Evolutionary conservation across 2,888 invertebrate species (phyloP).

Genomic region (Neria commutata): DNA sequence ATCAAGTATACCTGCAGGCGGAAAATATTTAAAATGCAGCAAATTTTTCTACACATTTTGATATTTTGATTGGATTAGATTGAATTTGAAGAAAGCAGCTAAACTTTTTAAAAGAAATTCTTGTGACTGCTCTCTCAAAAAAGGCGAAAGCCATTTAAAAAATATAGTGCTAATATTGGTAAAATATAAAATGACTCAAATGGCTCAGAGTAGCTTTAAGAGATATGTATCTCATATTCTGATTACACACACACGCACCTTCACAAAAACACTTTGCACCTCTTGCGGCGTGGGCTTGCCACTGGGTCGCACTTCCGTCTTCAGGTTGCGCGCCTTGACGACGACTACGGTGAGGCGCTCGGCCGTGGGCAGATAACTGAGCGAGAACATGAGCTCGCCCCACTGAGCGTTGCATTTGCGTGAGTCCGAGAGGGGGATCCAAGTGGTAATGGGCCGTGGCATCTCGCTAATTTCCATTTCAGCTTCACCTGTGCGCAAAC

Average conservation of each 20-base stretch:
- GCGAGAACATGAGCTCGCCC: slow-evolving; percentile 81
- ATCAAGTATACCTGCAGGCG: slow-evolving; percentile 72
- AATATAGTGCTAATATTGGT: no score
- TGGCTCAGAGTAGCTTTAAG: no score
- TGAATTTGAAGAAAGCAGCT: no score
- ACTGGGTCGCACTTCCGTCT: slow-evolving; percentile 59
- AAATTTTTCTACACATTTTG: neutral
- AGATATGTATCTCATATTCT: no score
- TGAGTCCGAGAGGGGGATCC: slow-evolving; percentile 77
- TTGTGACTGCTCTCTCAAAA: no score
- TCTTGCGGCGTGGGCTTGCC: slow-evolving; percentile 37
- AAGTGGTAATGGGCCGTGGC: slow-evolving; percentile 76
- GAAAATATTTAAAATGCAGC: neutral
- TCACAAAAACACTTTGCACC: slow-evolving; percentile 76
- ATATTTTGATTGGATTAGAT: no score
- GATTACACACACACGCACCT: no score
- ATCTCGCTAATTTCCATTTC: slow-evolving; percentile 70
- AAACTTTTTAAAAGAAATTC: no score
- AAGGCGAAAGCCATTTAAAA: no score
- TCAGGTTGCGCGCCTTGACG: slow-evolving; percentile 77
- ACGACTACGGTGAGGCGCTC: slow-evolving; percentile 73
- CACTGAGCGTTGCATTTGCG: slow-evolving; percentile 72
- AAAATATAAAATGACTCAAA: no score
- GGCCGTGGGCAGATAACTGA: slow-evolving; percentile 82
- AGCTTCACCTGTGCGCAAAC: slow-evolving; percentile 65